Evolutionary conservation across 1,140 invertebrate species (phyloP).

Genomic region (Megalopta genalis): DNA sequence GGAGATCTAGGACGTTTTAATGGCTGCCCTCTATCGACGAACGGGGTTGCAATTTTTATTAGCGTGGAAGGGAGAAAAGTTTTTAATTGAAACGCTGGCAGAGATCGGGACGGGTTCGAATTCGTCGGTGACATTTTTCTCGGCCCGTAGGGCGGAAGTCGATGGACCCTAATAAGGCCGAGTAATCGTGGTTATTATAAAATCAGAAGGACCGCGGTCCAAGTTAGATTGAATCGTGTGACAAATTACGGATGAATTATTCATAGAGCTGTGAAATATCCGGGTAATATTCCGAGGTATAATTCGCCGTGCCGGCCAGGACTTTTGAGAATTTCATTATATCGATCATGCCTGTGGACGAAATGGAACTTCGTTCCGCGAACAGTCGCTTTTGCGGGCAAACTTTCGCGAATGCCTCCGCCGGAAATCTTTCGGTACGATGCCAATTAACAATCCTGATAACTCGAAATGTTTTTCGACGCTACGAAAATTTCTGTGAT

Average conservation of each 20-base stretch:
- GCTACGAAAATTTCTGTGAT: too few species aligned
- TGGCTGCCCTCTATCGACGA: too few species aligned
- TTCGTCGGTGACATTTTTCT: background rate
- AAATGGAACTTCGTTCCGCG: background rate
- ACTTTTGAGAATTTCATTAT: slow-evolving; percentile 44
- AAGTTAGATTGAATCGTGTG: slow-evolving; percentile 55
- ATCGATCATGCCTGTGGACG: slow-evolving; percentile 32
- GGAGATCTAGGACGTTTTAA: too few species aligned
- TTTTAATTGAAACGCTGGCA: background rate
- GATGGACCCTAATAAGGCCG: slow-evolving; percentile 8
- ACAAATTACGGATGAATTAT: slow-evolving; percentile 58
- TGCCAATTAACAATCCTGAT: too few species aligned
- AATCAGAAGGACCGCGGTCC: slow-evolving; percentile 26
- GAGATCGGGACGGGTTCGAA: background rate
- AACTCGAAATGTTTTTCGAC: too few species aligned
- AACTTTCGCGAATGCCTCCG: too few species aligned
- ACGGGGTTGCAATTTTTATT: too few species aligned
- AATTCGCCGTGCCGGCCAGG: slow-evolving; percentile 20
- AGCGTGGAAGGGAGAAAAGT: background rate
- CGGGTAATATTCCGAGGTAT: slow-evolving; percentile 39
- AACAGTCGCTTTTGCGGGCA: background rate
- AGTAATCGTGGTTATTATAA: background rate
- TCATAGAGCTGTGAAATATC: slow-evolving; percentile 47
- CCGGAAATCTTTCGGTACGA: too few species aligned
- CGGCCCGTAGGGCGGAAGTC: background rate